Base-by-base conservation (phyloP, 2,888 invertebrate species). In the Scrobipalpa atriplicella region DNA sequence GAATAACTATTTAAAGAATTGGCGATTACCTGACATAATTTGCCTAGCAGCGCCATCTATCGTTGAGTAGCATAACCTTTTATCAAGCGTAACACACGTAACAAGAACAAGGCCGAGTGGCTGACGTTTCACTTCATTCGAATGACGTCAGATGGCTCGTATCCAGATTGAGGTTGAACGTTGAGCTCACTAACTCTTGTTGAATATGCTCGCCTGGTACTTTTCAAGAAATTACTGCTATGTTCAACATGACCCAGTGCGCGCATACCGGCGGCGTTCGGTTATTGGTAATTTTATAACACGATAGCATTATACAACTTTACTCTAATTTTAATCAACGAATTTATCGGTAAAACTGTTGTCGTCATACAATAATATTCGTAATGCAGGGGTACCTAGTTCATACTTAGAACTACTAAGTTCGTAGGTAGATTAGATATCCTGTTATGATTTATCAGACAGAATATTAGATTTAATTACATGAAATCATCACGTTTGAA, bases 211-310 rank as follows among this genome's bases (percentile, higher is more conserved):
- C n/a, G 51, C 73, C 76, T 75, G 63, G 74, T 76, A 71, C 62
- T 69, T 70, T 69, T 64, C 68, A 70, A 73, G 71, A 71, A 73
- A 70, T 72, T 71, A 72, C 74, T 73, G 75, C 69, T 73, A 73
- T 70, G 73, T 75, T 71, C 70, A 68, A 62, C 67, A 61, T 58
- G 58, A 19, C 38, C 13, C 6, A n/a, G 6, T 11, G 6, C n/a
- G 13, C 47, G n/a, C n/a, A n/a, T n/a, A 56, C 10, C 21, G n/a
- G 47, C 7, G n/a, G 47, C 47, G 47, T 47, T 47, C 47, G 7
- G 13, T 43, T 29, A 29, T 29, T 29, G 29, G 5, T 29, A 29
- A 3, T 29, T 29, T 29, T 29, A 29, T 29, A 29, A 29, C 29
- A 29, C 5, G 5, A 29, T 5, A 29, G 29, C 5, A 29, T 29